A percentile compares a stretch with the other conserved stretches of the same genome.
These are phyloP conservation scores for Pangasianodon hypophthalmus DNA, from an alignment of 2,113 vertebrate genomes.

Conservation along the genomic window DNA sequence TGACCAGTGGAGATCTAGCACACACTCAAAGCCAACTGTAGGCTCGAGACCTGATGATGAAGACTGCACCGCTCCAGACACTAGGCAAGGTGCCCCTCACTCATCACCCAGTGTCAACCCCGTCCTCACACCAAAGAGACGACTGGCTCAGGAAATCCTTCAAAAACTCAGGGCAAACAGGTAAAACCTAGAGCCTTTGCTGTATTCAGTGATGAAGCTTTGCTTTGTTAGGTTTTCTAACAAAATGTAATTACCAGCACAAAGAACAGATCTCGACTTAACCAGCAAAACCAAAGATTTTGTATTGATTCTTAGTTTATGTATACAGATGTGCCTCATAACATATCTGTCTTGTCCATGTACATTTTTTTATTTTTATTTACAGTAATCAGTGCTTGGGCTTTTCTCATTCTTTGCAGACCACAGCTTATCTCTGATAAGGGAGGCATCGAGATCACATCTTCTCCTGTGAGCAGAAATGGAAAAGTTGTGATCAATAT, in stretches of 20 bases:
- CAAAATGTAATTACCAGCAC: neutral
- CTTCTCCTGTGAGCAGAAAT: conserved; percentile 45
- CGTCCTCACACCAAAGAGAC: conserved; percentile 62
- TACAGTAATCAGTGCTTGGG: neutral
- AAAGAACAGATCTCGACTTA: neutral
- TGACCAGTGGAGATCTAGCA: conserved; percentile 63
- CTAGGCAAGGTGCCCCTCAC: neutral
- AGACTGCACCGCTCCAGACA: neutral
- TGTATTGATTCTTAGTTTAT: neutral
- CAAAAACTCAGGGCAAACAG: conserved; percentile 62
- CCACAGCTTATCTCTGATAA: conserved; percentile 72
- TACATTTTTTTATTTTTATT: neutral
- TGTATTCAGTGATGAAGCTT: neutral
- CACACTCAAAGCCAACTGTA: neutral
- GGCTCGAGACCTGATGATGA: neutral
- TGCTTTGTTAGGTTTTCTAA: neutral
- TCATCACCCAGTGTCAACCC: conserved; percentile 32
- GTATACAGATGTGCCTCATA: neutral
- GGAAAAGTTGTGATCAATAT: conserved; percentile 74
- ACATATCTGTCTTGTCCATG: neutral
- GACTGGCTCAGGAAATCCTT: conserved; percentile 61
- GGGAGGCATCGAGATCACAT: conserved; percentile 76
- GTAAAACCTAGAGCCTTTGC: conserved; percentile 37
- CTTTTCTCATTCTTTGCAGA: conserved; percentile 62
- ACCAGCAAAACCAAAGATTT: neutral